These are phyloP conservation scores for Lamprotornis superbus DNA, from an alignment of 2,113 vertebrate species.

Conservation along the genomic window DNA sequence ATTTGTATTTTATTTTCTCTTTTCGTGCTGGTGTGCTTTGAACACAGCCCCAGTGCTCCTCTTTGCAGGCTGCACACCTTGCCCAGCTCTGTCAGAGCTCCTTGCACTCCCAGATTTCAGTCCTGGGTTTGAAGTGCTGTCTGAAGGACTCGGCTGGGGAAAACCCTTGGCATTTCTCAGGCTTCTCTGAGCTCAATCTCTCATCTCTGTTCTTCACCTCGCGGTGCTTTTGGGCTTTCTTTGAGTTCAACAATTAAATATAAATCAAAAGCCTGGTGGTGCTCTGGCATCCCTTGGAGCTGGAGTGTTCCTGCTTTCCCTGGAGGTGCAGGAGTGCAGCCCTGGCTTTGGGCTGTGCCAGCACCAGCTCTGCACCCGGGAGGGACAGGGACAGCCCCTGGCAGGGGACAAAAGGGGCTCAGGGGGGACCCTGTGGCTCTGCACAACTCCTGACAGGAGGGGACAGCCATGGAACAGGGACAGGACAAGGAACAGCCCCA, in stretches of 20 bases:
- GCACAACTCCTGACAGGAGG: not conserved
- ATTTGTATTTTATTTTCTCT: too few relatives aligned
- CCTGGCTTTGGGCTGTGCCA: not conserved
- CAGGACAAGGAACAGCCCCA: not conserved
- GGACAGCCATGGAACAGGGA: not conserved
- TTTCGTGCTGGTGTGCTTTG: not conserved
- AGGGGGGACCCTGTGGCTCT: not conserved
- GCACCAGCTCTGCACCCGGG: not conserved
- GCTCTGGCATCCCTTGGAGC: not conserved
- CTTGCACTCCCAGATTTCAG: not conserved
- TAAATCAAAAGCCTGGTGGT: slow-evolving; percentile 23
- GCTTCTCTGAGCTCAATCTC: not conserved
- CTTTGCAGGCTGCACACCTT: not conserved
- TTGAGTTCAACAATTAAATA: slow-evolving; percentile 56
- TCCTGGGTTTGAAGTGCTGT: not conserved
- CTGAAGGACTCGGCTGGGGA: not conserved
- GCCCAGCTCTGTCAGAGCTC: not conserved
- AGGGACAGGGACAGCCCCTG: not conserved
- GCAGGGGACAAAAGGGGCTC: not conserved
- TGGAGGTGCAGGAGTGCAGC: not conserved
- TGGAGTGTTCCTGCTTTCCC: not conserved
- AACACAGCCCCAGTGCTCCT: rapidly evolving
- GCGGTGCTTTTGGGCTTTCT: not conserved
- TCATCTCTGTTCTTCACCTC: not conserved
- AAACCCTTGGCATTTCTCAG: not conserved